Conservation (phyloP, 35 echinoderm and acorn worm species). For the Eucidaris tribuloides region DNA sequence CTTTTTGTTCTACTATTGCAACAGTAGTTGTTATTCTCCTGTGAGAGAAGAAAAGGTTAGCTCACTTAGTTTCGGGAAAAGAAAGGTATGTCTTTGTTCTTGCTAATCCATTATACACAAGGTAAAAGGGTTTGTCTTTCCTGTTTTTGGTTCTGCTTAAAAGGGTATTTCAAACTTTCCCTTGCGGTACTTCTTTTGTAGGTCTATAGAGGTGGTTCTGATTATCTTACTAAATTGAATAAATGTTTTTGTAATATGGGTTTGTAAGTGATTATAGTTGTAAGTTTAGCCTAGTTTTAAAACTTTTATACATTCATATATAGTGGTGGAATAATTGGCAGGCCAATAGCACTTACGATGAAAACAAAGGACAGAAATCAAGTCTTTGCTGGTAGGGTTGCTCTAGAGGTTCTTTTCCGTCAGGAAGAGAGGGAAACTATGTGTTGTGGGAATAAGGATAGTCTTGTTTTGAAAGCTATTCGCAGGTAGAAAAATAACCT, state of each 20-base stretch:
- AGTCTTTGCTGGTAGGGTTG: neutral
- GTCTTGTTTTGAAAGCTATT: conserved; percentile 41
- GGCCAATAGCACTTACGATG: neutral
- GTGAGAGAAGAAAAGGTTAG: conserved; percentile 17
- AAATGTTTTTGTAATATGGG: neutral
- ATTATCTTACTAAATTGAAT: neutral
- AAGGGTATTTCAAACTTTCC: conserved; percentile 60
- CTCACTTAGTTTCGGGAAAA: conserved; percentile 41
- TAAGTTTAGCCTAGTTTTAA: neutral
- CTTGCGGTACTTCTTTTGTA: conserved; percentile 40
- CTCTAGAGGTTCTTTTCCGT: neutral
- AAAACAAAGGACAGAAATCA: neutral
- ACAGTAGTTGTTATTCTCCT: neutral
- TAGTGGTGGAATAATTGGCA: neutral
- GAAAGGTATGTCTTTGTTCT: neutral
- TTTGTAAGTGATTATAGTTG: neutral
- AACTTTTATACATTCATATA: conserved; percentile 38
- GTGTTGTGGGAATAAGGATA: conserved; percentile 41
- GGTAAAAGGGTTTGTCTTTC: conserved; percentile 32
- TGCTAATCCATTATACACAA: conserved; percentile 71
- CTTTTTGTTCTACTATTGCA: conserved; percentile 44
- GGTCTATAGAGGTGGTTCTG: neutral
- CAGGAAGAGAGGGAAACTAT: neutral
- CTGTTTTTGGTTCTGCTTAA: conserved; percentile 26
- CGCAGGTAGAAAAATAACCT: conserved; percentile 67